Evolutionary conservation across 2,888 invertebrate genomes (phyloP).

Genomic region (Thecocarcelia acutangulata): DNA sequence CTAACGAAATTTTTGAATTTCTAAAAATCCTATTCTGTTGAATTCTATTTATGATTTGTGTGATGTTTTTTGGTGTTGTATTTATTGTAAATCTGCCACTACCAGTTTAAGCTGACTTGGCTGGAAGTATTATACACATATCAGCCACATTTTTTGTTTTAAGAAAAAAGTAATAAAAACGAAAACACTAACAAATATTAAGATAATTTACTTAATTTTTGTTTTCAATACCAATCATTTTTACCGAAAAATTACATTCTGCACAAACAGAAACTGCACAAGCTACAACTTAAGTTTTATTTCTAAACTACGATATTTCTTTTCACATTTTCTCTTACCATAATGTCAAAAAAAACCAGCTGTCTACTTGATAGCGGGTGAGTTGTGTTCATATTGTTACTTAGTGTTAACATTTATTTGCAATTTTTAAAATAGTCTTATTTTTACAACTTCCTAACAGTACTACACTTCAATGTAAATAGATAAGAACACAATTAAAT

Average conservation of each 20-base stretch:
- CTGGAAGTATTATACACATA: too few species aligned
- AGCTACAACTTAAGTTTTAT: conserved; percentile 26
- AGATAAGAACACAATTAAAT: conserved; percentile 4
- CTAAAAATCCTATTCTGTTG: too few species aligned
- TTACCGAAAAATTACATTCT: conserved; percentile 24
- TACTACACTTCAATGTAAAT: conserved; percentile 40
- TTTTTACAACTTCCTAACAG: conserved; percentile 10
- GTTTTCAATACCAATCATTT: conserved; percentile 3
- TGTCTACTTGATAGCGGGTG: conserved; percentile 83
- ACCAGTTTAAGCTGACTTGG: too few species aligned
- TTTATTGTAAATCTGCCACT: too few species aligned
- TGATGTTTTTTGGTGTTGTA: too few species aligned
- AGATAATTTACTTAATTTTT: too few species aligned
- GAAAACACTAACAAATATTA: too few species aligned
- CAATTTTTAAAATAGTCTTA: conserved; percentile 7
- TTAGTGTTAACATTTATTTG: conserved; percentile 26
- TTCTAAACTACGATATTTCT: conserved; percentile 62
- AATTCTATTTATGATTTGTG: too few species aligned
- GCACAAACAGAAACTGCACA: conserved; percentile 33
- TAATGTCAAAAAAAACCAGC: conserved; percentile 75
- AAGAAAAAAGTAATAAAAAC: too few species aligned
- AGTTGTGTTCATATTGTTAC: conserved; percentile 73
- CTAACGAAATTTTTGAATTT: too few species aligned
- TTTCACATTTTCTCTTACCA: conserved; percentile 58
- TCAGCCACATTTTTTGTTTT: too few species aligned